A percentile compares a stretch with the other conserved stretches of the same genome.
phyloP scores from a whole-genome alignment of 1,140 invertebrate species.

The Laodelphax striatellus region DNA sequence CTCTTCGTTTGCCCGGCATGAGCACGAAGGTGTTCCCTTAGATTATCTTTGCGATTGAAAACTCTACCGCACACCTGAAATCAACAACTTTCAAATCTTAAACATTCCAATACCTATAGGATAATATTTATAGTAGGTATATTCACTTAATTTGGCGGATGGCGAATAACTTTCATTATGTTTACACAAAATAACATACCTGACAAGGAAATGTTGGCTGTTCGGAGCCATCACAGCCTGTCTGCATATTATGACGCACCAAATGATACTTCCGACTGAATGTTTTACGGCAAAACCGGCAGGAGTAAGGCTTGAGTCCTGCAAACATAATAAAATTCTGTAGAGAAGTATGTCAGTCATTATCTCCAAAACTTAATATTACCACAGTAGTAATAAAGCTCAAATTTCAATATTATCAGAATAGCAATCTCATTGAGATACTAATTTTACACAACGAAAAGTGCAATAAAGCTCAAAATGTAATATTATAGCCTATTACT shows the following conservation, averaged over 20 bases:
- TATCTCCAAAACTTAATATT: no score
- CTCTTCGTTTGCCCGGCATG: constrained; percentile 53
- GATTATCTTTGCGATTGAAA: constrained; percentile 64
- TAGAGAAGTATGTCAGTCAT: no score
- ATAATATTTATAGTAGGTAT: no score
- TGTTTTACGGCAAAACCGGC: constrained; percentile 45
- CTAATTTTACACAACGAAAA: no score
- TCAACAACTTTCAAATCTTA: background rate
- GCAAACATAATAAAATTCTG: constrained; percentile 13
- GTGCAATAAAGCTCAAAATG: no score
- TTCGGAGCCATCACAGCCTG: constrained; percentile 53
- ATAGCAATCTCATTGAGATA: no score
- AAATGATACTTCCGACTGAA: constrained; percentile 67
- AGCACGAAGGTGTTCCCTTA: constrained; percentile 58
- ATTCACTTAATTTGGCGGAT: no score
- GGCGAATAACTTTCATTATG: no score
- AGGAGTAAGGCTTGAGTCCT: constrained; percentile 39
- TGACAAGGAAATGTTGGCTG: constrained; percentile 44
- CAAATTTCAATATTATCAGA: no score
- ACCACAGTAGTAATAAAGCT: no score
- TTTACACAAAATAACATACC: constrained; percentile 26
- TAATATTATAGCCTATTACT: no score
- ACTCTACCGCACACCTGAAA: constrained; percentile 55
- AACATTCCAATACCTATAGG: background rate
- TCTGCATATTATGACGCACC: constrained; percentile 58